Evolutionary conservation across 1,140 invertebrate species (phyloP), one percentile per base, ranked within the genome.

Genomic region (Matsumurasca onukii): DNA sequence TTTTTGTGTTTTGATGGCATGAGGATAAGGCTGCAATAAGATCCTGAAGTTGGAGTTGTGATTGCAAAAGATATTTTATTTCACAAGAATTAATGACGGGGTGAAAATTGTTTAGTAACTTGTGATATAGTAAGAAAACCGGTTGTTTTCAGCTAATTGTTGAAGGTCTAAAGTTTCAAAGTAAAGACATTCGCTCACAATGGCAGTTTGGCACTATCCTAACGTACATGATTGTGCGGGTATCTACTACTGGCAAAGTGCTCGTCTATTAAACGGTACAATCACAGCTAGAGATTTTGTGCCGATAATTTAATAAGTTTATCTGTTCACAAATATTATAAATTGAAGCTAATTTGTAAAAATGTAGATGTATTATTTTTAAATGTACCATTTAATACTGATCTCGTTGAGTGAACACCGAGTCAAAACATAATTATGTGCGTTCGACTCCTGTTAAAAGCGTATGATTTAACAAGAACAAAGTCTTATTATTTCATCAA

Each of bases 221-320:
- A 65, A n/a, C n/a, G 39, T 24, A 39, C 27, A 27, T 65, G 62
- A 65, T 65, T 65, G 62, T 65, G 62, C 62, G 39, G 25, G 27
- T 13, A 59, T 22, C 55, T 48, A 17, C 17, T 39, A 48, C 20
- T 59, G 24, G 24, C 30, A 15, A n/a, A 27, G 30, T 63, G 34
- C 34, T 17, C n/a, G 2, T n/a, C 61, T 34, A 29, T 15, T 31
- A 20, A 9, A 29, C 12, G 24, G 25, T 24, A 45, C 31, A 65
- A 39, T 65, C 62, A 45, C 31, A 45, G 62, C 31, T 48, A 65
- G 39, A 65, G n/a, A 45, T 65, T 29, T 65, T 65, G 31, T 39
- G 31, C 31, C 62, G 20, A 29, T 48, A 39, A 63, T 63, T 65
- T 48, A 65, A 22, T 45, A 48, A 20, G 27, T 39, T 65, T 65